These are phyloP conservation scores for Druon quercuslanigerum DNA, from an alignment of 1,140 invertebrate species.

Conservation along the genomic window DNA sequence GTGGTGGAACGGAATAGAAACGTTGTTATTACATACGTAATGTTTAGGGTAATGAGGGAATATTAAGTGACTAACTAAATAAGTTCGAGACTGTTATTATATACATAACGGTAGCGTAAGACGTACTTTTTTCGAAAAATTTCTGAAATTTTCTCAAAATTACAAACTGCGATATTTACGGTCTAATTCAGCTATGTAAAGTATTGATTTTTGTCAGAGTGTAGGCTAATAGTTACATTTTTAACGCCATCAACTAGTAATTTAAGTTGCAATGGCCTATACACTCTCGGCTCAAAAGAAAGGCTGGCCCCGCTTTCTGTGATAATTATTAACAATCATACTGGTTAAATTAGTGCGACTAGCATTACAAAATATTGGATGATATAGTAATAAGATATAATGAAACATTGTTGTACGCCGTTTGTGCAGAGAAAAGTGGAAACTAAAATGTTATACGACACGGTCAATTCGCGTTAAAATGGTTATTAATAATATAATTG, in stretches of 20 bases:
- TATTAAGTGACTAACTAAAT: background rate
- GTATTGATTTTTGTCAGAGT: background rate
- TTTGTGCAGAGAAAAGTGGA: slow-evolving; percentile 33
- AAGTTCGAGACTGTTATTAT: background rate
- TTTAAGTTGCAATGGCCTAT: no score
- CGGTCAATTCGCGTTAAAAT: slow-evolving; percentile 39
- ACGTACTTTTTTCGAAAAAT: background rate
- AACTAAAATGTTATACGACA: slow-evolving; percentile 34
- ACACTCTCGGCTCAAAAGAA: no score
- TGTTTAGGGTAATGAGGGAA: background rate
- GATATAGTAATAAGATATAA: slow-evolving; percentile 49
- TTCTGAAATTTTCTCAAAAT: background rate
- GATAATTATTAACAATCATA: slow-evolving; percentile 77
- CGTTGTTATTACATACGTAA: background rate
- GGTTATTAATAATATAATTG: slow-evolving; percentile 50
- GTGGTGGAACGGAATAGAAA: slow-evolving; percentile 73
- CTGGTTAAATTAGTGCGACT: slow-evolving; percentile 38
- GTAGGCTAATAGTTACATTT: background rate
- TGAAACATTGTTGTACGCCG: slow-evolving; percentile 47
- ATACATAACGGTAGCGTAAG: background rate
- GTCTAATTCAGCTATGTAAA: slow-evolving; percentile 32
- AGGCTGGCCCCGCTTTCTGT: slow-evolving; percentile 72
- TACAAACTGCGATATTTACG: background rate
- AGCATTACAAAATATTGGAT: slow-evolving; percentile 42
- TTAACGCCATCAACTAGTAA: no score